phyloP scores from a whole-genome alignment of 2,888 invertebrate species.

The Oegoconia quadripuncta region DNA sequence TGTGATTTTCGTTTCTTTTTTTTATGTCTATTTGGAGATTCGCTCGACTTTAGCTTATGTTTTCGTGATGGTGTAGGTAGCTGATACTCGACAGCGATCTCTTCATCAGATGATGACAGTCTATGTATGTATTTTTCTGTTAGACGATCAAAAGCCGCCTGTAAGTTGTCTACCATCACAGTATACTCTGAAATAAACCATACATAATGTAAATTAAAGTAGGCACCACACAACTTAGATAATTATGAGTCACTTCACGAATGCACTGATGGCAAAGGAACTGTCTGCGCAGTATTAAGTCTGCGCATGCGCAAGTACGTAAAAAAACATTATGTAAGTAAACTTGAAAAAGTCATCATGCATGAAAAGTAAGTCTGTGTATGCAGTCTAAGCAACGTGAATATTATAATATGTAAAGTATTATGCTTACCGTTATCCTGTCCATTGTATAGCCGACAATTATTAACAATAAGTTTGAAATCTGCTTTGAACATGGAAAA shows the following conservation, averaged over 20 bases:
- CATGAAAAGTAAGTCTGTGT: too few relatives aligned
- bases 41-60: conserved; percentile 61
- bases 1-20: conserved; percentile 64
- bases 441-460: conserved; percentile 95
- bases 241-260: too few relatives aligned
- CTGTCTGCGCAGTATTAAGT: too few relatives aligned
- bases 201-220: too few relatives aligned
- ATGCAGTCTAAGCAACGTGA: too few relatives aligned
- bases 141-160: conserved; percentile 88
- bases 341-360: too few relatives aligned
- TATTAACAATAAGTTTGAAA: conserved; percentile 94
- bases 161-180: conserved; percentile 91
- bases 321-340: too few relatives aligned
- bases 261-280: too few relatives aligned
- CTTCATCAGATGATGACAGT: conserved; percentile 88
- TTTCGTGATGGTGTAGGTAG: conserved; percentile 67
- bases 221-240: too few relatives aligned
- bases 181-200: conserved; percentile 85
- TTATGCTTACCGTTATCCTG: conserved; percentile 91
- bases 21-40: conserved; percentile 56
- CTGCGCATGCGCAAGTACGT: too few relatives aligned
- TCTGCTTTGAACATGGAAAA: conserved; percentile 91
- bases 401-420: too few relatives aligned
- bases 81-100: conserved; percentile 84
- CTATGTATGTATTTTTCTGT: conserved; percentile 91